Evolutionary conservation across 1,140 invertebrate species (phyloP).

Genomic region (Megathymus violae): DNA sequence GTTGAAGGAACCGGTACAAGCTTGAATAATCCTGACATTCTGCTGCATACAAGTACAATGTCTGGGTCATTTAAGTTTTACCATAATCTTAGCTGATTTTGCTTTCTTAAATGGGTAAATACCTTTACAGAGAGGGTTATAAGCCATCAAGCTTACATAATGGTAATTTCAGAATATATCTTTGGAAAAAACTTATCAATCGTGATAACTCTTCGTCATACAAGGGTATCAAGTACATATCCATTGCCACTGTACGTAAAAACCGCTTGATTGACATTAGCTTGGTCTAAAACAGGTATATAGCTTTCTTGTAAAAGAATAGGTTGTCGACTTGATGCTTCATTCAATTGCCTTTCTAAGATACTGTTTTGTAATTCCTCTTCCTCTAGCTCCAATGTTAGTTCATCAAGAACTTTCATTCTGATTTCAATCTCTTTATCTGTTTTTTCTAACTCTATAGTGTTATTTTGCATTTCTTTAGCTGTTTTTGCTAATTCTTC

Average conservation of each 20-base stretch:
- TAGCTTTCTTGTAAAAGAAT: conserved; percentile 76
- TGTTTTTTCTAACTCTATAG: conserved; percentile 85
- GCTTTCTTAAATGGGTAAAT: conserved; percentile 11
- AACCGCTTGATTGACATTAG: conserved; percentile 46
- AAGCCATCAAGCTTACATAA: conserved; percentile 43
- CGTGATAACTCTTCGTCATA: conserved; percentile 66
- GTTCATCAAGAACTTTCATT: conserved; percentile 85
- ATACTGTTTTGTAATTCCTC: conserved; percentile 84
- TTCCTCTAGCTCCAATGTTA: conserved; percentile 86
- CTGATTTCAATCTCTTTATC: conserved; percentile 86
- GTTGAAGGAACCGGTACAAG: no score
- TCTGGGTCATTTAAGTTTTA: not conserved
- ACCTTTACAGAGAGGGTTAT: not conserved
- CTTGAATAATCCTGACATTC: not conserved
- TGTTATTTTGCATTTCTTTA: conserved; percentile 86
- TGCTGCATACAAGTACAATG: not conserved
- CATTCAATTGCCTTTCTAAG: conserved; percentile 73
- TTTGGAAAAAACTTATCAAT: conserved; percentile 63
- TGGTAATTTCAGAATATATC: conserved; percentile 73
- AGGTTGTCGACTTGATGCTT: conserved; percentile 73
- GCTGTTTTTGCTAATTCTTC: conserved; percentile 84
- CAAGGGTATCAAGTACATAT: conserved; percentile 79
- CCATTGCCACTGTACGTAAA: conserved; percentile 56
- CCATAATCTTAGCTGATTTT: not conserved
- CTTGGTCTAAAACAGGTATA: conserved; percentile 73